A percentile compares a stretch with the other conserved stretches of the same genome.
phyloP scores from a whole-genome alignment of 2,113 vertebrate genomes.

The Notiomystis cincta region DNA sequence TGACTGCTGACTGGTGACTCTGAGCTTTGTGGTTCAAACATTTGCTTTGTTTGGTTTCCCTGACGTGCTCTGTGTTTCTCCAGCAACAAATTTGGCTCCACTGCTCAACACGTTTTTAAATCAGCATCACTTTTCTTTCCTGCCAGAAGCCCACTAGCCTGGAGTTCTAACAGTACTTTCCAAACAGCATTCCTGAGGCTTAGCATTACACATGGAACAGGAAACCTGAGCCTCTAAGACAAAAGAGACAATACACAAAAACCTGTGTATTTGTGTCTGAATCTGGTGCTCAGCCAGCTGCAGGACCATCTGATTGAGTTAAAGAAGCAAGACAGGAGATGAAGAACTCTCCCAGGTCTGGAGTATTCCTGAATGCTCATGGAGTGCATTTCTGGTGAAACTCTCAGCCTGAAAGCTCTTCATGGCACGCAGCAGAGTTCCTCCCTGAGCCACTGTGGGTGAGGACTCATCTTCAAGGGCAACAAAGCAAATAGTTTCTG shows the following conservation, averaged over 20 bases:
- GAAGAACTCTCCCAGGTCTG: neutral
- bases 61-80: neutral
- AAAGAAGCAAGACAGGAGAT: neutral
- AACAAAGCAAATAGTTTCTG: neutral
- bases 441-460: neutral
- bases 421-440: fast-evolving
- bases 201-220: neutral
- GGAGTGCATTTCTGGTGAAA: neutral
- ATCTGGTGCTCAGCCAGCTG: neutral
- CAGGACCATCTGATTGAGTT: neutral
- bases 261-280: neutral
- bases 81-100: neutral
- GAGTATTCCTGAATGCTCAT: neutral
- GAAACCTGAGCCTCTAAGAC: neutral
- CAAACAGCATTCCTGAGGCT: neutral
- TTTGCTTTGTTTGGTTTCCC: neutral
- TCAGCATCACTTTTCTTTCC: neutral
- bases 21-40: neutral
- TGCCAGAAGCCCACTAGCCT: neutral
- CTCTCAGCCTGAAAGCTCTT: neutral
- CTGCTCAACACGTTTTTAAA: neutral
- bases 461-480: neutral
- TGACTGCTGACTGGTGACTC: neutral
- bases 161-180: neutral
- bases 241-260: neutral